Base-by-base conservation (phyloP, 2,113 vertebrate species). In the Paralichthys olivaceus region DNA sequence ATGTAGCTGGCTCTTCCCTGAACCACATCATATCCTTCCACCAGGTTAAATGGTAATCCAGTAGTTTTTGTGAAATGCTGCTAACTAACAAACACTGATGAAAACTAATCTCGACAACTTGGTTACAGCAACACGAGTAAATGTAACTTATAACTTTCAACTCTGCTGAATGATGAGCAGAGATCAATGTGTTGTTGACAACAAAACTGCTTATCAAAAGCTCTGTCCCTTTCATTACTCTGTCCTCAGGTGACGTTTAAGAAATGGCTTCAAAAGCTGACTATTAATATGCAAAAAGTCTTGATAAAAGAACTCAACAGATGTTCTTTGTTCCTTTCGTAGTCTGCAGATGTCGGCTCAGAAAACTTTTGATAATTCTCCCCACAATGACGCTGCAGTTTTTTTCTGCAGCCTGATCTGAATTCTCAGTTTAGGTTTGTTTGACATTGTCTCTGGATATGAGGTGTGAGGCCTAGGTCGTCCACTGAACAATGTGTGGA, bases 241-340 rank as follows among this genome's bases (percentile, higher is more conserved):
- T 60, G 53, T 79, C 68, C 53, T 26, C 28, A 20, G 66, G 53
- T 71, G 59, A 84, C 78, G 79, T 83, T 60, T 79, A 76, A 77
- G 55, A 71, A 34, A 65, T 34, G 47, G 66, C 75, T 75, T 86
- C 61, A 85, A 87, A 84, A 76, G 57, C 29, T 1, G 2, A 22
- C 60, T 62, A 71, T 79, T 20, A 64, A 11, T 45, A 71, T 59
- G 47, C n/a, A 76, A 45, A 72, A 71, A 37, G 25, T 49, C 4
- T 26, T 22, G 67, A 72, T 65, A 49, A 72, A 74, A 74, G 51
- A 79, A 71, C 32, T 15, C 0, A 9, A 49, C 81, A 77, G 47
- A 74, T 80, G 78, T 49, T 76, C 61, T 45, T 71, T 65, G 69
- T 77, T 70, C 55, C 6, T 64, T 80, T 66, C 83, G 34, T 67